These are phyloP conservation scores for Agrochola circellaris DNA, from an alignment of 2,888 invertebrate genomes.

Conservation along the genomic window DNA sequence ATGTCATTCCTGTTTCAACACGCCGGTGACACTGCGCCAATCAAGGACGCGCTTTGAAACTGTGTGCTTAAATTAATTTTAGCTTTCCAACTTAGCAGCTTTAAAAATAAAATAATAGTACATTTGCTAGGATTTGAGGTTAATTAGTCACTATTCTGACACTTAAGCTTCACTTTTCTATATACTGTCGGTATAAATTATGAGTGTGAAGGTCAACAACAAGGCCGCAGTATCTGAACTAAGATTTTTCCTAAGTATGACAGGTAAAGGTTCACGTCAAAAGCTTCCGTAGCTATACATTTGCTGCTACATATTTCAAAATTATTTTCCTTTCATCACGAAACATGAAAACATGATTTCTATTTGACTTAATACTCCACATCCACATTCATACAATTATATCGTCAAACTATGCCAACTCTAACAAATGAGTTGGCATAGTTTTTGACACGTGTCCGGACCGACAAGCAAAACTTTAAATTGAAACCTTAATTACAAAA, in stretches of 20 bases:
- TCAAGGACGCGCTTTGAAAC: conserved; percentile 32
- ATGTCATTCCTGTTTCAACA: conserved; percentile 18
- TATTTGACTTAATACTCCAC: not conserved
- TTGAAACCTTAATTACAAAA: conserved; percentile 68
- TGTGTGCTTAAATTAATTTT: conserved; percentile 26
- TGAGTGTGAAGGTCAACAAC: not conserved
- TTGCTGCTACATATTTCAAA: not conserved
- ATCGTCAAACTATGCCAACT: conserved; percentile 36
- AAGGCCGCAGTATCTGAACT: not conserved
- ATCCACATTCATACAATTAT: conserved; percentile 22
- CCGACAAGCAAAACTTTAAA: conserved; percentile 59
- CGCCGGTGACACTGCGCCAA: conserved; percentile 12
- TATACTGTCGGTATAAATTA: not conserved
- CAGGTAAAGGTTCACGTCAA: not conserved
- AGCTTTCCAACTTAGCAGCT: not conserved
- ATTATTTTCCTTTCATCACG: not conserved
- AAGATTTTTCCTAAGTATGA: not conserved
- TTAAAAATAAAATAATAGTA: not conserved
- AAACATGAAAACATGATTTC: conserved; percentile 3
- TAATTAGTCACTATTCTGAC: not conserved
- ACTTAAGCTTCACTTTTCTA: not conserved
- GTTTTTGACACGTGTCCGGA: conserved; percentile 56
- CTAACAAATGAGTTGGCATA: conserved; percentile 6
- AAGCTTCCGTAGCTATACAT: too few species aligned
- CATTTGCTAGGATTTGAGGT: not conserved